Evolutionary conservation across 2,888 invertebrate species (phyloP).

Genomic region (Nemotelus nigrinus): DNA sequence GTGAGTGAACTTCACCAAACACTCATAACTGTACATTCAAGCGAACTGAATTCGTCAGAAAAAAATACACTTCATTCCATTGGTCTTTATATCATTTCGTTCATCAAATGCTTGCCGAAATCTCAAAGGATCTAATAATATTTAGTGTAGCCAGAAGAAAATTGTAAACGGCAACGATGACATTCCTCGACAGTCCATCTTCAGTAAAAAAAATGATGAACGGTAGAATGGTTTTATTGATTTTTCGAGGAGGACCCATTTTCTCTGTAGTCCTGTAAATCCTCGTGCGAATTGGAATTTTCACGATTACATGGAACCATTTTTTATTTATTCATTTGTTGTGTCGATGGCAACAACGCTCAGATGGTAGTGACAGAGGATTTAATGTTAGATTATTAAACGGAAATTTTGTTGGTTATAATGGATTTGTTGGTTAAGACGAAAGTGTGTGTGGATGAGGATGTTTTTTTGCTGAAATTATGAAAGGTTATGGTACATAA

Average conservation of each 20-base stretch:
- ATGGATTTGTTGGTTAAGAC: too few relatives aligned
- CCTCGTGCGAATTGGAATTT: not conserved
- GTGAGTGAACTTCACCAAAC: too few relatives aligned
- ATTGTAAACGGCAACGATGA: constrained; percentile 11
- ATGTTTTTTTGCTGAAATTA: too few relatives aligned
- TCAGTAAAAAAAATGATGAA: constrained; percentile 6
- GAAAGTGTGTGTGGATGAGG: too few relatives aligned
- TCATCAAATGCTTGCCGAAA: constrained; percentile 1
- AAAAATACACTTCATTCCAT: not conserved
- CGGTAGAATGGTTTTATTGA: constrained; percentile 22
- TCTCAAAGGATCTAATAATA: constrained; percentile 18
- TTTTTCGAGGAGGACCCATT: not conserved
- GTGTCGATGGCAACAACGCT: not conserved
- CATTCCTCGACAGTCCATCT: not conserved
- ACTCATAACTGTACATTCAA: too few relatives aligned
- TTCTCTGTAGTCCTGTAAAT: not conserved
- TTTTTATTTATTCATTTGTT: not conserved
- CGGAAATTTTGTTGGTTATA: not conserved
- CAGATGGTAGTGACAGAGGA: not conserved
- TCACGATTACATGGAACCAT: constrained; percentile 7
- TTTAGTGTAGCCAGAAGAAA: constrained; percentile 19
- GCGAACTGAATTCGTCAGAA: too few relatives aligned
- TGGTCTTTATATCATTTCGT: not conserved
- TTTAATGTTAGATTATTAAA: constrained; percentile 19
- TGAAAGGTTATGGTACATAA: too few relatives aligned